Evolutionary conservation across 2,113 vertebrate genomes (phyloP).

Genomic region (Hemichromis elongatus): DNA sequence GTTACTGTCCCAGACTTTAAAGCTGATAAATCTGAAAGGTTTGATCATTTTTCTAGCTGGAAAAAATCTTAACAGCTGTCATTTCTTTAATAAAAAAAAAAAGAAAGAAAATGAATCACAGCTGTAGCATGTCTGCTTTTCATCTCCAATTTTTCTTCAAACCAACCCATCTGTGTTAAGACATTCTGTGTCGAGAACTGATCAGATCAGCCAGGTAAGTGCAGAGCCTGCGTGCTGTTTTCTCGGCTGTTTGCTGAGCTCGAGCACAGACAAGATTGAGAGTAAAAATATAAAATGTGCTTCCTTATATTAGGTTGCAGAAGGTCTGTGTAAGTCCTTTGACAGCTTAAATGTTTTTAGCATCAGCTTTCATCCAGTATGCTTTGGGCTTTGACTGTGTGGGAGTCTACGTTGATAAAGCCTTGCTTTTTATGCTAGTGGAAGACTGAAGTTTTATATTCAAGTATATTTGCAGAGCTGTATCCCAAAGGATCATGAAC

Average conservation of each 20-base stretch:
- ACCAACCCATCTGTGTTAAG: not conserved
- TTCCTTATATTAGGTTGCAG: constrained; percentile 6
- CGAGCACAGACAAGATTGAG: constrained; percentile 26
- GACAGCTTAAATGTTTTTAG: not conserved
- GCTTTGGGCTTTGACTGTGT: not conserved
- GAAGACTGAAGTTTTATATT: not conserved
- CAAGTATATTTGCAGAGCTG: not conserved
- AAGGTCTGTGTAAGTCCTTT: not conserved
- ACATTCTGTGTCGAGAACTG: constrained; percentile 8
- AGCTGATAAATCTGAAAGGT: not conserved
- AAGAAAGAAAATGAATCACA: not conserved
- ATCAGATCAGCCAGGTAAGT: not conserved
- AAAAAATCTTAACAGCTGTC: not conserved
- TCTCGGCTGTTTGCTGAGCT: constrained; percentile 9
- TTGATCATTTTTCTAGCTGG: not conserved
- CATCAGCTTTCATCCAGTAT: not conserved
- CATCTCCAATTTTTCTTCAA: not conserved
- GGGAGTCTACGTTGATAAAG: not conserved
- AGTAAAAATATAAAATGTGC: constrained; percentile 28
- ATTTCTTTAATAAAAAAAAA: not conserved
- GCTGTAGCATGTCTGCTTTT: not conserved
- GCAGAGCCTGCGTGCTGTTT: constrained; percentile 2
- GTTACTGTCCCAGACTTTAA: not conserved
- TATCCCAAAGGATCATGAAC: not conserved
- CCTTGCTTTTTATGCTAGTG: not conserved